These are phyloP conservation scores for Periparus ater DNA, from an alignment of 2,797 vertebrate species.

Conservation along the genomic window DNA sequence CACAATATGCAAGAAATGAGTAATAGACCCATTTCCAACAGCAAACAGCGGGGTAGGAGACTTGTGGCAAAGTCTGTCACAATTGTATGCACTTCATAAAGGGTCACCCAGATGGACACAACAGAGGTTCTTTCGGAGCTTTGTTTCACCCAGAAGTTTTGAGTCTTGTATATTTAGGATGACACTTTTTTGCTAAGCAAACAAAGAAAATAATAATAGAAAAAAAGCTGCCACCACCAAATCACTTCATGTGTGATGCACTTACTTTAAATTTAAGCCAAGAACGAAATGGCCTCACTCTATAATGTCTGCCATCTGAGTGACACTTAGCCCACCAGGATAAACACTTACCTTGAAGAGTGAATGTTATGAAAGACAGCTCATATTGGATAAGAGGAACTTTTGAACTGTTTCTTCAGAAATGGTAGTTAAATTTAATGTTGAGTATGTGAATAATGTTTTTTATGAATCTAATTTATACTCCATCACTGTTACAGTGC, in stretches of 20 bases:
- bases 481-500: neutral
- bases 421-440: neutral
- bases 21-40: neutral
- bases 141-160: neutral
- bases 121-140: neutral
- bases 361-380: neutral
- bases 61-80: neutral
- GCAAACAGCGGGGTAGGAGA: neutral
- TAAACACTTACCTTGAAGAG: neutral
- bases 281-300: neutral
- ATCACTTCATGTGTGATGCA: neutral
- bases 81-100: neutral
- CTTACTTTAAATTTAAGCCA: neutral
- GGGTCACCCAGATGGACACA: neutral
- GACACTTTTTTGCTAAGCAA: neutral
- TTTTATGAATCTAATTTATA: neutral
- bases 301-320: neutral
- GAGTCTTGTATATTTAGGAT: neutral
- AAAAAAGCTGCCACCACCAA: rapidly evolving
- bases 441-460: neutral
- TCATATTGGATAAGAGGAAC: neutral
- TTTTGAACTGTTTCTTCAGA: neutral
- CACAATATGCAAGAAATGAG: neutral
- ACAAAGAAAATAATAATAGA: neutral
- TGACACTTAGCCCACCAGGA: neutral